Base-by-base conservation (phyloP, 2,113 vertebrate genomes). In the Istiophorus platypterus region DNA sequence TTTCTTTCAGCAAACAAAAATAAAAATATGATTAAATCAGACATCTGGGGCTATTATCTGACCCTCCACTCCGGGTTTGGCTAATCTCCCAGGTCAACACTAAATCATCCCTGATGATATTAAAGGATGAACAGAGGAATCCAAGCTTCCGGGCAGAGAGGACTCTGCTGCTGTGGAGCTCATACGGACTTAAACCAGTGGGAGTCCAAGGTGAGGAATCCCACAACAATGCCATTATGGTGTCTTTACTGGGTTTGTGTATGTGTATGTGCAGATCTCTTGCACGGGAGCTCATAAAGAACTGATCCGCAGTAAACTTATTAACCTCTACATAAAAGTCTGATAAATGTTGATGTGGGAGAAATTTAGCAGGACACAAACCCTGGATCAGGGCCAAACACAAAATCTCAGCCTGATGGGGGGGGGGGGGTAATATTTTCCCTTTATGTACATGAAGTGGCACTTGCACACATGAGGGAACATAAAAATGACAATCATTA, bases 61-160 rank as follows among this genome's bases (percentile, higher is more conserved):
- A 87, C 89, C 82, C 81, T 76, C 76, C 72, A 37, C 75, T 82
- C 66, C 1, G 68, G 83, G 66, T 84, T 65, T 81, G 84, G 76
- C 68, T 91, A 89, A 91, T 90, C 90, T 89, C 58, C 45, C 81
- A 76, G 90, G 89, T 89, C 89, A 91, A 81, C 77, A 83, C 49
- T 79, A 85, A 89, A 90, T 92, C 83, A 85, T 71, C 68, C 66
- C 80, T 67, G n/a, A 72, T 88, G 81, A 91, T 88, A 86, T 65
- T 87, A 77, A 81, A 85, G 85, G 79, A 84, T 81, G 82, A 84
- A 65, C 45, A 51, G 57, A 86, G 84, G 76, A 83, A 85, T 81
- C 58, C 70, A 84, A 76, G 77, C 84, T 86, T 78, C 65, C 78
- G 71, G 81, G 86, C 80, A 77, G 69, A 45, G 73, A 72, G 74